phyloP scores from a whole-genome alignment of 2,888 invertebrate genomes.

The Conchocele bisecta region DNA sequence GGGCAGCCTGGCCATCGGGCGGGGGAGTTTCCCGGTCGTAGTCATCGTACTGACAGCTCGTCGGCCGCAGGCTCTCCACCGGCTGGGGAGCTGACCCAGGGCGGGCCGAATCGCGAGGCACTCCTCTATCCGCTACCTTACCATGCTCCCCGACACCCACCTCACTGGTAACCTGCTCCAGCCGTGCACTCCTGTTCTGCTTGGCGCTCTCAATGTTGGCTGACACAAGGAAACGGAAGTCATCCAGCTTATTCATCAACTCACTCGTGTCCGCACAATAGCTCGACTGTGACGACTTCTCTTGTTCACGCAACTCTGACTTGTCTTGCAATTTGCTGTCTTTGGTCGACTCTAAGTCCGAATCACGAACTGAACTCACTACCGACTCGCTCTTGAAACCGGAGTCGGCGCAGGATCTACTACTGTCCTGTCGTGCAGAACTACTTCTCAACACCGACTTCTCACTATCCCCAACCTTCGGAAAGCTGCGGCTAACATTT shows the following conservation, averaged over 20 bases:
- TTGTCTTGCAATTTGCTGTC: neutral
- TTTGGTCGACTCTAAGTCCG: neutral
- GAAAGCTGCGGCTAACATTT: slow-evolving; percentile 46
- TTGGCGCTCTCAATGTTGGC: too few species aligned
- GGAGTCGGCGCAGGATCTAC: neutral
- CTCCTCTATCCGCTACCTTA: too few species aligned
- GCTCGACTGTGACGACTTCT: slow-evolving; percentile 50
- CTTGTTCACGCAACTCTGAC: neutral
- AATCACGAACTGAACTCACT: neutral
- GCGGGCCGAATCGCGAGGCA: too few species aligned
- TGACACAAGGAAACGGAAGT: too few species aligned
- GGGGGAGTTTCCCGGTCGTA: too few species aligned
- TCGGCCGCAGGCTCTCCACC: too few species aligned
- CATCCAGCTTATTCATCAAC: slow-evolving; percentile 43
- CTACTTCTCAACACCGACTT: slow-evolving; percentile 5
- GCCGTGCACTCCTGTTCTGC: too few species aligned
- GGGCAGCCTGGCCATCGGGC: too few species aligned
- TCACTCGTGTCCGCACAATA: slow-evolving; percentile 30
- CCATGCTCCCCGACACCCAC: too few species aligned
- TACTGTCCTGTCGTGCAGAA: neutral
- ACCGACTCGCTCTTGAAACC: slow-evolving; percentile 3
- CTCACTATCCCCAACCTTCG: slow-evolving; percentile 24
- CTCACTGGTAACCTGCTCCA: too few species aligned
- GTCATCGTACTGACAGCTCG: too few species aligned
- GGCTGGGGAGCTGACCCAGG: too few species aligned